These are phyloP conservation scores for Boleophthalmus pectinirostris DNA, from an alignment of 2,113 vertebrate genomes.

Conservation along the genomic window DNA sequence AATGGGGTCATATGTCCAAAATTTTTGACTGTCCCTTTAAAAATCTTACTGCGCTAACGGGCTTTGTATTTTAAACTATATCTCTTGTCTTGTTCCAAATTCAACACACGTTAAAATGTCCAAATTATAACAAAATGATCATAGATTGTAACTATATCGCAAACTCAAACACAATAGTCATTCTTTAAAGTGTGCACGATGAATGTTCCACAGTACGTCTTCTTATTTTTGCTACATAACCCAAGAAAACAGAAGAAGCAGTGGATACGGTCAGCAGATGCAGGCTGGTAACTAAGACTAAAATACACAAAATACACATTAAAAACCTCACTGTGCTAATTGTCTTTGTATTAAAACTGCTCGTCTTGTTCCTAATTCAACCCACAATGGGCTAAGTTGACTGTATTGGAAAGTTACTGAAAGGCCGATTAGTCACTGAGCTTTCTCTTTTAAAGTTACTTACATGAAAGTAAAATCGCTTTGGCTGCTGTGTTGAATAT, in stretches of 20 bases:
- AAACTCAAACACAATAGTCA: too few species aligned
- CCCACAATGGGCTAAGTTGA: neutral
- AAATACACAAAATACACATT: neutral
- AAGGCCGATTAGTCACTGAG: neutral
- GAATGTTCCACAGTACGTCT: too few species aligned
- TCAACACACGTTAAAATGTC: too few species aligned
- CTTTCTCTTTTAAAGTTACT: slow-evolving; percentile 6
- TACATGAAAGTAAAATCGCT: slow-evolving; percentile 20
- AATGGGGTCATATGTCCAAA: too few species aligned
- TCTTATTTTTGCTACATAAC: too few species aligned
- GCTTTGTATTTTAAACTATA: too few species aligned
- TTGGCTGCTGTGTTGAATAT: slow-evolving; percentile 22
- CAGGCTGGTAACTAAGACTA: neutral
- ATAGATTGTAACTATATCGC: too few species aligned
- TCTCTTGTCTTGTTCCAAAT: too few species aligned
- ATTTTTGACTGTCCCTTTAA: too few species aligned
- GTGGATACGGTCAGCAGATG: neutral
- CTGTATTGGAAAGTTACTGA: neutral
- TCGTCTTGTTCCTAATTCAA: neutral
- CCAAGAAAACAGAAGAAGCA: neutral
- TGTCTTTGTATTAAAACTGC: neutral
- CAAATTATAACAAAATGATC: too few species aligned
- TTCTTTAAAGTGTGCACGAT: too few species aligned
- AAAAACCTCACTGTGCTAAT: neutral
- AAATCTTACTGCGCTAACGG: too few species aligned